phyloP scores from a whole-genome alignment of 2,888 invertebrate genomes.

The Oligia latruncula region DNA sequence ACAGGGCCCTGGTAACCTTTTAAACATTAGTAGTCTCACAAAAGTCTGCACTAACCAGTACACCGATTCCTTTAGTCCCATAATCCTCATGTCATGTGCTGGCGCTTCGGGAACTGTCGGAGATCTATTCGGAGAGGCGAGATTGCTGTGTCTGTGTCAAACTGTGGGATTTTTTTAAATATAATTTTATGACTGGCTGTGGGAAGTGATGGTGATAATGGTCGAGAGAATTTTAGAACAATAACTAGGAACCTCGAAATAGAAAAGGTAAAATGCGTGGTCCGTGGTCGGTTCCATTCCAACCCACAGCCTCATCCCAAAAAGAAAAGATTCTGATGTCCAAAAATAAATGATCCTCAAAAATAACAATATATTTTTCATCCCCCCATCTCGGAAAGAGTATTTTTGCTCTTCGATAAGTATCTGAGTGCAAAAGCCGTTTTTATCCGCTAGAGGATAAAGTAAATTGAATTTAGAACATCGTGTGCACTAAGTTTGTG shows the following conservation, averaged over 20 bases:
- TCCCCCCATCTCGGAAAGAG: too few relatives aligned
- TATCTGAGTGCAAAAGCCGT: too few relatives aligned
- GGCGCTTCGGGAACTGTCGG: conserved; percentile 93
- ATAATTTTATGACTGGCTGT: not conserved
- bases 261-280: too few relatives aligned
- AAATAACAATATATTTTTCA: too few relatives aligned
- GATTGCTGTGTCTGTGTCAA: conserved; percentile 91
- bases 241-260: not conserved
- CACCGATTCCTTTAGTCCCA: conserved; percentile 94
- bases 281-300: too few relatives aligned
- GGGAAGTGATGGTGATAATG: not conserved
- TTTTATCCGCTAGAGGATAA: too few relatives aligned
- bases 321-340: too few relatives aligned
- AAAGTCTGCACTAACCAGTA: conserved; percentile 91
- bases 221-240: not conserved
- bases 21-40: not conserved
- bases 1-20: not conserved
- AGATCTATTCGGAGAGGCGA: conserved; percentile 91
- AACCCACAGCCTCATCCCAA: not conserved
- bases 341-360: not conserved
- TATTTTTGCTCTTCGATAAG: too few relatives aligned
- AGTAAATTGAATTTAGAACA: too few relatives aligned
- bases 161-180: conserved; percentile 77
- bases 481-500: too few relatives aligned
- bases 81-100: conserved; percentile 96